These are phyloP conservation scores for Corydoras maculifer DNA, from an alignment of 2,113 vertebrate genomes.

Conservation along the genomic window DNA sequence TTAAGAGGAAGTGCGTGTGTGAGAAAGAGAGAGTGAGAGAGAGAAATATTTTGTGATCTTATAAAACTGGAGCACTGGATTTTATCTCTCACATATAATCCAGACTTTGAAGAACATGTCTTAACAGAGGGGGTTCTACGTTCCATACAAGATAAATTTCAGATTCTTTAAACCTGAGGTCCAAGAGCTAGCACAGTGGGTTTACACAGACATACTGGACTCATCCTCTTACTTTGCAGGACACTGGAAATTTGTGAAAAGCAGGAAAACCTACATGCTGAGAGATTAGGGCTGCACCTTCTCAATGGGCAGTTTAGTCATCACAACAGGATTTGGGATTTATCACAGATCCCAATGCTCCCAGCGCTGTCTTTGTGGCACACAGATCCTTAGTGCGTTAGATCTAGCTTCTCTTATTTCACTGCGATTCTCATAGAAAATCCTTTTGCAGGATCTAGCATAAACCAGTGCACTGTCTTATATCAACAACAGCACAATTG, in stretches of 20 bases:
- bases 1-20: neutral
- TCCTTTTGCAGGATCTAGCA: constrained; percentile 28
- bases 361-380: constrained; percentile 1
- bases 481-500: constrained; percentile 39
- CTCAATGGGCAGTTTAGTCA: constrained; percentile 50
- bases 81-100: constrained; percentile 8
- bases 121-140: constrained; percentile 26
- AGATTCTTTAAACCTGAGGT: no score
- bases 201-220: no score
- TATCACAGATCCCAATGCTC: constrained; percentile 23
- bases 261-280: no score
- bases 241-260: no score
- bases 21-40: constrained; percentile 19
- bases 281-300: constrained; percentile 7
- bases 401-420: constrained; percentile 23
- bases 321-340: constrained; percentile 49
- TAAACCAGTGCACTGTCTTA: constrained; percentile 38
- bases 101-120: constrained; percentile 29
- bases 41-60: no score
- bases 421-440: constrained; percentile 18
- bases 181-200: no score
- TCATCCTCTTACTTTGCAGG: no score
- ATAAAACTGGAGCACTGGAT: constrained; percentile 20
- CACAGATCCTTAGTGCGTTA: neutral
- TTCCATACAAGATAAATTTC: no score